These are phyloP conservation scores for Hyalella azteca DNA, from an alignment of 2,888 invertebrate genomes.

Conservation along the genomic window DNA sequence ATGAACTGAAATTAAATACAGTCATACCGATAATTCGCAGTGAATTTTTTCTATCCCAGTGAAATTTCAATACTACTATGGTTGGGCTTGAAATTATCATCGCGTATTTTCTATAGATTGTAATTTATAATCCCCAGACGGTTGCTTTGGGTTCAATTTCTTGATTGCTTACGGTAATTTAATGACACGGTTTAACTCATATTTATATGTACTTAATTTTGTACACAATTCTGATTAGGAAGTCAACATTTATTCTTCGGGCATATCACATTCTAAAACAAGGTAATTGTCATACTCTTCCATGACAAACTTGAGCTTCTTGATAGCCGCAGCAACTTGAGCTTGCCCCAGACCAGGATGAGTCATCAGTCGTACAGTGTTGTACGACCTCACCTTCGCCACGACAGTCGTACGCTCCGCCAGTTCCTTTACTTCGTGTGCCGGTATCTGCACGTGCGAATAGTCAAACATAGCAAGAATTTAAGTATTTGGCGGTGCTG, in stretches of 20 bases:
- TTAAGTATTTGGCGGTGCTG: too few relatives aligned
- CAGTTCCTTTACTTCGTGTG: slow-evolving; percentile 1
- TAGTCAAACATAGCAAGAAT: neutral
- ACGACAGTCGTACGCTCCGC: neutral
- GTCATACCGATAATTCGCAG: too few relatives aligned
- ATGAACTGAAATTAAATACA: too few relatives aligned
- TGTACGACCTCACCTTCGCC: slow-evolving; percentile 21
- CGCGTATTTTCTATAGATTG: too few relatives aligned
- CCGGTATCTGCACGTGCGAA: slow-evolving; percentile 1
- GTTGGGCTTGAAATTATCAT: too few relatives aligned
- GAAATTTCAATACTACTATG: too few relatives aligned
- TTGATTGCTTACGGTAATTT: too few relatives aligned
- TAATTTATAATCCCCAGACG: too few relatives aligned
- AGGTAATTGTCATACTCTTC: slow-evolving; percentile 40
- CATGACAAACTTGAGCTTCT: slow-evolving; percentile 32
- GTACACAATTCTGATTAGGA: neutral
- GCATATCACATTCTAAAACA: slow-evolving; percentile 32
- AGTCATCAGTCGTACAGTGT: slow-evolving; percentile 39
- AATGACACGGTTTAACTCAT: too few relatives aligned
- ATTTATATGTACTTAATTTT: too few relatives aligned
- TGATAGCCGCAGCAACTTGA: neutral
- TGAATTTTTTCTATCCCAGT: too few relatives aligned
- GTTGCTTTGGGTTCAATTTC: too few relatives aligned
- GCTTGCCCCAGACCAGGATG: slow-evolving; percentile 29
- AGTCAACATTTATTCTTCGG: neutral